These are phyloP conservation scores for Ophiodon elongatus DNA, from an alignment of 2,113 vertebrate genomes.

Conservation along the genomic window DNA sequence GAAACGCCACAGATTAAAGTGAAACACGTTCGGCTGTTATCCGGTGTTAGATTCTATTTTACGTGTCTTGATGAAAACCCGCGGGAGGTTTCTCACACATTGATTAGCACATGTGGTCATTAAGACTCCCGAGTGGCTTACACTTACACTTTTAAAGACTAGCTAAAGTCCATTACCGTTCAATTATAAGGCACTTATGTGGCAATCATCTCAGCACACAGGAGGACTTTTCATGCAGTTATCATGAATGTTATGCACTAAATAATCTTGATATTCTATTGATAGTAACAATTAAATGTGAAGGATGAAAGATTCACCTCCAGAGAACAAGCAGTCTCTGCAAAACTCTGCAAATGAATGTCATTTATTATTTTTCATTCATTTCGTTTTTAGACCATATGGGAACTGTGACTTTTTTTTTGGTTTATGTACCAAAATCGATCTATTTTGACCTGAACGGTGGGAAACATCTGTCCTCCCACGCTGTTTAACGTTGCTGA, in stretches of 20 bases:
- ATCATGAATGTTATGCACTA: background rate
- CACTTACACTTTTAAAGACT: constrained; percentile 27
- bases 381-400: background rate
- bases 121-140: constrained; percentile 34
- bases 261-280: constrained; percentile 20
- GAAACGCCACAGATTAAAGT: constrained; percentile 23
- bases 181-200: constrained; percentile 15
- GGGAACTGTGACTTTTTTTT: background rate
- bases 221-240: constrained; percentile 1
- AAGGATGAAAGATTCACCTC: background rate
- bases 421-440: background rate
- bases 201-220: constrained; percentile 6
- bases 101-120: constrained; percentile 41
- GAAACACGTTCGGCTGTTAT: background rate
- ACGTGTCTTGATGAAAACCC: constrained; percentile 26
- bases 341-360: background rate
- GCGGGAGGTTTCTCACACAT: constrained; percentile 6
- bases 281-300: background rate
- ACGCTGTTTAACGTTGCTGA: background rate
- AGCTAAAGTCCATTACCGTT: constrained; percentile 12
- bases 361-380: background rate
- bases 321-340: background rate
- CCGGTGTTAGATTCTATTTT: constrained; percentile 10
- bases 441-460: background rate
- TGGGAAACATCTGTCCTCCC: background rate